Base-by-base conservation (phyloP, 1,140 invertebrate species). In the Steinernema feltiae region DNA sequence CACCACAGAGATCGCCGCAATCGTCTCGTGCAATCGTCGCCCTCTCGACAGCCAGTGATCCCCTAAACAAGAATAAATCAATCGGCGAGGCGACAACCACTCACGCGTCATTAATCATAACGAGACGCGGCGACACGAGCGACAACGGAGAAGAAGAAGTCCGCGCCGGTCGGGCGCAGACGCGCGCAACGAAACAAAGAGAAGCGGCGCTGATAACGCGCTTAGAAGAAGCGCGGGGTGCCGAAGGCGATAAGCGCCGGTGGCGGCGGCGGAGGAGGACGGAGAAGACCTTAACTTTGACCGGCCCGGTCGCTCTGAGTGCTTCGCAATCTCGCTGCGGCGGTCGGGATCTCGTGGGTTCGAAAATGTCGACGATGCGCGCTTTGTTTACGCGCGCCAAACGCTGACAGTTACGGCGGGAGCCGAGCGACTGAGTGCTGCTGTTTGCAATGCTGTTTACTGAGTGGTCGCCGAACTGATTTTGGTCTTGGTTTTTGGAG, bases 61-160 rank as follows among this genome's bases (percentile, higher is more conserved):
- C 53, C 53, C 15, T 21, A 3, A 63, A 63, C 3, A 12, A 63
- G 24, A 3, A n/a, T 3, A 21, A 63, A 63, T 63, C 7, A 63
- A 63, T 63, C 53, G 24, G 24, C 24, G 7, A 15, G 53, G 24
- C 24, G 53, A 63, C 15, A 63, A 63, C 15, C 53, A 17, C 53
- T 63, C 7, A 63, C 53, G 24, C 53, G 53, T 27, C 53, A 63
- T 63, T 63, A 63, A 63, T 63, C 53, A 63, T 63, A 27, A 63
- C 53, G 53, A 63, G 53, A 63, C 12, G 53, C 12, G 12, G 2
- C 53, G 15, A 63, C 41, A 46, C n/a, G 35, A 41, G 7, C 35
- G 35, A 41, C 35, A 41, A 41, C n/a, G n/a, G n/a, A n/a, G n/a
- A 41, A 41, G 7, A 18, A 41, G 35, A 7, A 41, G 35, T 41